Percentiles rank a stretch among this genome's conserved stretches.
Evolutionary conservation across 2,888 invertebrate genomes (phyloP).

Genomic region (Erebia ligea): DNA sequence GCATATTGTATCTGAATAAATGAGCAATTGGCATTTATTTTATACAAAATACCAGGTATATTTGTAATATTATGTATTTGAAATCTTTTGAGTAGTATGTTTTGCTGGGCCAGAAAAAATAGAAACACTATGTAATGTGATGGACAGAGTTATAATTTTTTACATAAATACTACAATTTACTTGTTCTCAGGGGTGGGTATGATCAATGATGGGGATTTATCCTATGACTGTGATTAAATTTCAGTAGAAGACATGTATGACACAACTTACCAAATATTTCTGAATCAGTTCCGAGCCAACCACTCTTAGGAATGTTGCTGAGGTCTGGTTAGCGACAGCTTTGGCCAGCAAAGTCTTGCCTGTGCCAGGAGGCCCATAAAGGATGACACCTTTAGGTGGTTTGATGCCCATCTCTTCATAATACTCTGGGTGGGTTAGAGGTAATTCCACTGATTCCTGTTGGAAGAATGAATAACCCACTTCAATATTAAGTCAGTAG

Average conservation of each 20-base stretch:
- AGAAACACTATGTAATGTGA: no score
- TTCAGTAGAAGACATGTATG: not conserved
- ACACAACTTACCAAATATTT: conserved; percentile 92
- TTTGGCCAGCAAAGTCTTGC: conserved; percentile 98
- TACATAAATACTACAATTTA: no score
- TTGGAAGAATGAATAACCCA: not conserved
- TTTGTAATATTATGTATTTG: no score
- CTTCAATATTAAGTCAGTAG: no score
- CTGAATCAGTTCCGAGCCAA: conserved; percentile 99
- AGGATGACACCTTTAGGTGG: conserved; percentile 99
- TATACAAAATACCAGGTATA: no score
- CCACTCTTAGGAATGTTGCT: conserved; percentile 98
- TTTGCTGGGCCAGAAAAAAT: no score
- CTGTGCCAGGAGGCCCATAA: conserved; percentile 99
- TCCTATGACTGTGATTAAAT: no score
- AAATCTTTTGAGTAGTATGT: no score
- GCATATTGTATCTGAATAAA: no score
- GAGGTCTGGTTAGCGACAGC: conserved; percentile 99
- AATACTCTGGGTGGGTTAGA: conserved; percentile 99
- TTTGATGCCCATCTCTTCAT: conserved; percentile 99
- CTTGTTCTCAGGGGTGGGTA: not conserved
- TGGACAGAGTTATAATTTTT: no score
- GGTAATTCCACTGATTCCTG: conserved; percentile 98
- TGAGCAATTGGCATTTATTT: no score
- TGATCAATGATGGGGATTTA: no score